phyloP scores from a whole-genome alignment of 2,113 vertebrate species.

The Procapra przewalskii region DNA sequence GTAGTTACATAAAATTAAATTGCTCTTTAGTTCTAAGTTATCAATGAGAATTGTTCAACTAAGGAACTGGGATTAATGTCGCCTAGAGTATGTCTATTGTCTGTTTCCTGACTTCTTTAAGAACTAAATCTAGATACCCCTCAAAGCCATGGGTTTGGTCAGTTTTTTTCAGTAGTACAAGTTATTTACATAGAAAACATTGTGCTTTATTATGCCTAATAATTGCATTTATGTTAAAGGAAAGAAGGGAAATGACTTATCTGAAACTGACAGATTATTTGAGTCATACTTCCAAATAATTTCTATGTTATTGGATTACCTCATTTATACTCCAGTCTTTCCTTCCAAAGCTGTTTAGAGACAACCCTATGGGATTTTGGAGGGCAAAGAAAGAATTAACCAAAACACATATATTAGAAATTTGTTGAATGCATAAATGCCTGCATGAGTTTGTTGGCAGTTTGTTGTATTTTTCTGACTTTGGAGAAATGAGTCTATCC shows the following conservation, averaged over 20 bases:
- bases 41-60: background rate
- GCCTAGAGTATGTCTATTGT: background rate
- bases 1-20: constrained; percentile 1
- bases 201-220: background rate
- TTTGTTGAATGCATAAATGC: background rate
- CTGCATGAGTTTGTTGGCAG: background rate
- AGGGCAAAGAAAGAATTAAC: constrained; percentile 15
- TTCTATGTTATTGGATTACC: background rate
- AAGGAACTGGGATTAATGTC: background rate
- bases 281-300: background rate
- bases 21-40: background rate
- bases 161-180: background rate
- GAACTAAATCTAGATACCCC: background rate
- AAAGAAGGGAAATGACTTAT: background rate
- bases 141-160: background rate
- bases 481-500: background rate
- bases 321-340: background rate
- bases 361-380: background rate
- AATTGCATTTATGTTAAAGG: background rate
- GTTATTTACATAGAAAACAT: background rate
- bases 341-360: background rate
- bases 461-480: constrained; percentile 12
- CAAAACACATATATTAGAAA: background rate
- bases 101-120: background rate
- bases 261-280: background rate